Conservation (phyloP, 2,113 vertebrate species). For the Caloenas nicobarica region DNA sequence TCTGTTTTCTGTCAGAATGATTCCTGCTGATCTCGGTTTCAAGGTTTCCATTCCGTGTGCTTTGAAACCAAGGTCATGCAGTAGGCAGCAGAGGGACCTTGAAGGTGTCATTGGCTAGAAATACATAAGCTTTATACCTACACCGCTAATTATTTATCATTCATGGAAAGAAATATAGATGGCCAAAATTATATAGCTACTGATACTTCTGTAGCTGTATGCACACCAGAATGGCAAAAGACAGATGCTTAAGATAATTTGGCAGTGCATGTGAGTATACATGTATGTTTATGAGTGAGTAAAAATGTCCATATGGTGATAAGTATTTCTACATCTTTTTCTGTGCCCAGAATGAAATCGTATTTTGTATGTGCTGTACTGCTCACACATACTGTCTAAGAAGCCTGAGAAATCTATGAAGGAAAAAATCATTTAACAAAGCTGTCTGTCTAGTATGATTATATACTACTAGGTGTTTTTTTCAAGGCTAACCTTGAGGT, state of each 20-base stretch:
- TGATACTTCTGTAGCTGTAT: not conserved
- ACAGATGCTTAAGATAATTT: not conserved
- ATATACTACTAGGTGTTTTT: not conserved
- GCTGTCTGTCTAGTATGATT: not conserved
- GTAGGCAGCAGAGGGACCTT: slow-evolving; percentile 85
- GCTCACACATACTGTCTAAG: not conserved
- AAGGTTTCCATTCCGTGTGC: slow-evolving; percentile 81
- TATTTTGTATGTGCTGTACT: not conserved
- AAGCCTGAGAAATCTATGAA: slow-evolving; percentile 12
- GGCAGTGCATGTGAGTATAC: not conserved
- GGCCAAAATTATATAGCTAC: slow-evolving; percentile 39
- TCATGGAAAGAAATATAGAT: slow-evolving; percentile 63
- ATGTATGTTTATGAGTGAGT: not conserved
- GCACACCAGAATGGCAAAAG: not conserved
- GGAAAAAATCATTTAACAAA: slow-evolving; percentile 37
- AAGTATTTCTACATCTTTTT: not conserved
- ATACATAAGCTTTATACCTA: slow-evolving; percentile 84
- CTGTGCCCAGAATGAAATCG: not conserved
- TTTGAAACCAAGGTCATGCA: slow-evolving; percentile 86
- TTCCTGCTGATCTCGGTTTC: slow-evolving; percentile 81
- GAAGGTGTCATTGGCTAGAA: slow-evolving; percentile 87
- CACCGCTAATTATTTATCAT: slow-evolving; percentile 84
- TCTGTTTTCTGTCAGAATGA: slow-evolving; percentile 80
- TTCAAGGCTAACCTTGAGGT: slow-evolving; percentile 36
- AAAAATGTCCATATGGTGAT: not conserved